Evolutionary conservation across 2,888 invertebrate species (phyloP), one percentile per base, ranked within the genome.

Genomic region (Drosophila dives): DNA sequence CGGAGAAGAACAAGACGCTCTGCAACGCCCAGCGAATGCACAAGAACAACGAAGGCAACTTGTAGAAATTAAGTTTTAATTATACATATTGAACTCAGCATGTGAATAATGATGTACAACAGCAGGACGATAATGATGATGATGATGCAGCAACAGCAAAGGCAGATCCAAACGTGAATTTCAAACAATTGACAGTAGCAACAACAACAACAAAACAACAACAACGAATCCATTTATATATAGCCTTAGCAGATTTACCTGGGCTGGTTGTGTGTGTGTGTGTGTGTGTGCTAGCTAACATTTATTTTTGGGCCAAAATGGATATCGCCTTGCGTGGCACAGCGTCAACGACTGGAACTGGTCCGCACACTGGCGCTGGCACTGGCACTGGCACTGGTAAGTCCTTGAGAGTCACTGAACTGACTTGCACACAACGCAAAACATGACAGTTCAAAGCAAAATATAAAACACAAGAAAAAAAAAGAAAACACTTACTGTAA

Each of bases 251-350:
- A 68, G 60, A 64, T 61, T 74, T 70, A 49, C n/a, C 48, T 36
- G 20, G 17, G 20, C 12, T 40, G n/a, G 12, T 45, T 45, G 56
- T 60, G 72, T 64, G 61, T 64, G 71, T 54, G 69, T 58, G 62
- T 67, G 63, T 72, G 66, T 68, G 71, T 83, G 65, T 77, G 77
- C 50, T 59, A 80, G 83, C 58, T 54, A 66, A 67, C 82, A 68
- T 75, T 77, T 83, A 84, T 83, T 86, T 80, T 80, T 77, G 80
- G 72, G 72, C 67, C 65, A 87, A 87, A 87, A 86, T 86, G 86
- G 86, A 86, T 88, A 83, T 86, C 69, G 90, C 85, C 62, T 71
- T 89, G 83, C 90, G 86, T 80, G 77, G 88, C 77, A 75, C 83
- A 69, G 64, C 80, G 34, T 29, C 81, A 70, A 26, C 71, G 32